Evolutionary conservation across 2,113 vertebrate species (phyloP).

Genomic region (Turdus rufiventris): DNA sequence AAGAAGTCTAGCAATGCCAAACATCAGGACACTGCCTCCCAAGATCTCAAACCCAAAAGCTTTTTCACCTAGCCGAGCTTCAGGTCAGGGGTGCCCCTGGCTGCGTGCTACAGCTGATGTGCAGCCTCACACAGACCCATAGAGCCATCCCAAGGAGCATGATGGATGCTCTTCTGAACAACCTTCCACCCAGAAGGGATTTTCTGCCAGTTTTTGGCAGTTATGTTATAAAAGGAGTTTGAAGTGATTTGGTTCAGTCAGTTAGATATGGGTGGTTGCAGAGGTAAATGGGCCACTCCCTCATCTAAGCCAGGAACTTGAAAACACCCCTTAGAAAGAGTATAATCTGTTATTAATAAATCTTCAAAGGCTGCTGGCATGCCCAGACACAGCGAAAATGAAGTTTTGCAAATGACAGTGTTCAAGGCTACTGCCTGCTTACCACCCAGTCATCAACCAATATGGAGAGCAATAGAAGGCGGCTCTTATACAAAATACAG

Average conservation of each 20-base stretch:
- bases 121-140: neutral
- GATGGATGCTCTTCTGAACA: neutral
- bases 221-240: neutral
- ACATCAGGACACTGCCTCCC: neutral
- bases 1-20: neutral
- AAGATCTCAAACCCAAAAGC: neutral
- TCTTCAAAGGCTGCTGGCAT: constrained; percentile 47
- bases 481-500: neutral
- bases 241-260: neutral
- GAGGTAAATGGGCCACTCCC: neutral
- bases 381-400: constrained; percentile 28
- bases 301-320: constrained; percentile 9
- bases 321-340: neutral
- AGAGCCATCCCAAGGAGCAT: rapidly evolving
- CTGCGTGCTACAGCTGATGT: rapidly evolving
- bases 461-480: neutral
- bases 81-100: rapidly evolving
- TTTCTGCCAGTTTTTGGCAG: neutral
- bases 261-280: neutral
- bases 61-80: neutral
- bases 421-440: neutral
- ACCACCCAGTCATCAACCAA: neutral
- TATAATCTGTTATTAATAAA: constrained; percentile 37
- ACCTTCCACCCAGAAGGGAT: neutral
- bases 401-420: neutral